Base-by-base conservation (phyloP, 1,140 invertebrate species). In the Sitodiplosis mosellana region DNA sequence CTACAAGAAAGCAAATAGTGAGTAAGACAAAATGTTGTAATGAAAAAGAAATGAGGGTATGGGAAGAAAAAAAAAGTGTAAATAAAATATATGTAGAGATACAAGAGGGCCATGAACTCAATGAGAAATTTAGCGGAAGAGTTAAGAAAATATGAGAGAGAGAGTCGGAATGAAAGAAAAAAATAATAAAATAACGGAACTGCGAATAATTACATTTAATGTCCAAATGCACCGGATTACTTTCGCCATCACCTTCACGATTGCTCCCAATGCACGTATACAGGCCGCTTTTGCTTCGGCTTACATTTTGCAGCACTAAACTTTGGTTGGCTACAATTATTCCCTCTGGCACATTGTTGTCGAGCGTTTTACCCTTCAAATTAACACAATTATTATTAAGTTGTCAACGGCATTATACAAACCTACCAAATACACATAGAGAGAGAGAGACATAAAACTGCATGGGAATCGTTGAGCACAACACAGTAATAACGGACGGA, bases 281-380 rank as follows among this genome's bases (percentile, higher is more conserved):
- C 51, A 78, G 72, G 2, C 87, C 87, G 1, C 79, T 77, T 46
- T 78, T 69, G 38, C 73, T 71, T 47, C 83, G 70, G 14, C 77
- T 81, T 40, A 89, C 81, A 46, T 76, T 77, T 63, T 87, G 84
- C 42, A 91, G 69, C 1, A 89, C 83, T 48, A 90, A 64, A 59
- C 81, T 87, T 63, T 90, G 87, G 67, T 88, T 88, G 59, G 81
- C 82, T 37, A 90, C 79, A 52, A 90, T 83, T 19, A 86, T 81
- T 21, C 85, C 85, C 11, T 76, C 75, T 34, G 76, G 75, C 12
- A 74, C 69, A 56, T 85, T 87, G 57, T 80, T 79, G 56, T 74
- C 73, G 48, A 90, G 66, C 44, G 74, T 69, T 52, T 73, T 72
- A 46, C 78, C 80, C 80, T 82, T 61, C 14, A 56, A 54, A 34